A percentile compares a stretch with the other conserved stretches of the same genome.
Evolutionary conservation across 2,113 vertebrate species (phyloP).

Genomic region (Neogobius melanostomus): DNA sequence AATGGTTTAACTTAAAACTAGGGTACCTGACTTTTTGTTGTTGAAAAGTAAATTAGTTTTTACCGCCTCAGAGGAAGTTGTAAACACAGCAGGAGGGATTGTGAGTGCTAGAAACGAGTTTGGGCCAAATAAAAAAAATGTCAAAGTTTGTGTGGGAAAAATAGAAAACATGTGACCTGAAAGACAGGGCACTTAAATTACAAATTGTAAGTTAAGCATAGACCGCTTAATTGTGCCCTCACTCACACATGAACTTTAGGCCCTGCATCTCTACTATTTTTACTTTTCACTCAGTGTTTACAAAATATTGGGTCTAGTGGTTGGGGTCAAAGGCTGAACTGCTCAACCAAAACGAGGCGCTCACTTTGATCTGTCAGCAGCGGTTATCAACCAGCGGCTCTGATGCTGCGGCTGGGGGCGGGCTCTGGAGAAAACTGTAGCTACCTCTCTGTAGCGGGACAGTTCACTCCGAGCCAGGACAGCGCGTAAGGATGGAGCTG

Average conservation of each 20-base stretch:
- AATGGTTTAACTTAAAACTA: too few species aligned
- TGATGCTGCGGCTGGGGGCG: slow-evolving; percentile 13
- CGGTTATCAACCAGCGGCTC: slow-evolving; percentile 17
- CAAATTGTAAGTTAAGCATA: too few species aligned
- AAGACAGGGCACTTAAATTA: too few species aligned
- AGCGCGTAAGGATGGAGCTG: slow-evolving; percentile 71
- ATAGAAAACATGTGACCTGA: too few species aligned
- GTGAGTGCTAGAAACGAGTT: too few species aligned
- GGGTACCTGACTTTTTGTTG: too few species aligned
- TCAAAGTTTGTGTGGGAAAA: too few species aligned
- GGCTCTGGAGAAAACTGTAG: background rate
- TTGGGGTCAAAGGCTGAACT: slow-evolving; percentile 31
- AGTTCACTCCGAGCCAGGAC: background rate
- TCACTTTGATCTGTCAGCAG: slow-evolving; percentile 45
- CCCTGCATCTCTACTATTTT: background rate
- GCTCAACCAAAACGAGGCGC: background rate
- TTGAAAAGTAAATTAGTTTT: too few species aligned
- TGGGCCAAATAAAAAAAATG: too few species aligned
- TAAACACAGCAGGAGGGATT: too few species aligned
- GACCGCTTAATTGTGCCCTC: too few species aligned
- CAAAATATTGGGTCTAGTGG: slow-evolving; percentile 23
- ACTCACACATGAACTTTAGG: too few species aligned
- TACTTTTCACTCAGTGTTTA: slow-evolving; percentile 36
- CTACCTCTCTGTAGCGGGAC: background rate
- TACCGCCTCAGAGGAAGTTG: background rate